A percentile compares a stretch with the other conserved stretches of the same genome.
Evolutionary conservation across 2,888 invertebrate genomes (phyloP).

Genomic region (Tipula vernalis): DNA sequence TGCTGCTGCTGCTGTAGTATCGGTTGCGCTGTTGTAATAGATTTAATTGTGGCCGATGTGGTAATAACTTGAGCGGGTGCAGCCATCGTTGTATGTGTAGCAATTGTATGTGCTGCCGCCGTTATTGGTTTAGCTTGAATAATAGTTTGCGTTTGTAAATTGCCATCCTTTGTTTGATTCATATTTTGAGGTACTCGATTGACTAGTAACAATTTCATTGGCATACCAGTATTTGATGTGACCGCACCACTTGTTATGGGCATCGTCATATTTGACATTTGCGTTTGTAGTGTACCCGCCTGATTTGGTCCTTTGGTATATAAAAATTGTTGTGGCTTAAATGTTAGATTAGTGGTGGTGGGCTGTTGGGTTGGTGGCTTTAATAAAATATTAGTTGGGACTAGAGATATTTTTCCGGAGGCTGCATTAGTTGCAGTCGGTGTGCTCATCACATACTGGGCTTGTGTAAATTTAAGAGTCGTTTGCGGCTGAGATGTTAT

Average conservation of each 20-base stretch:
- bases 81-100: not conserved
- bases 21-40: not conserved
- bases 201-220: slow-evolving; percentile 33
- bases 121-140: slow-evolving; percentile 13
- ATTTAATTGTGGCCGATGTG: not conserved
- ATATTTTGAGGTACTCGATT: slow-evolving; percentile 21
- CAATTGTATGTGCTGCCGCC: not conserved
- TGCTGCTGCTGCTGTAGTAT: not conserved
- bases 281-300: slow-evolving; percentile 11
- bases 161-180: not conserved
- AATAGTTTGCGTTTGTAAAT: not conserved
- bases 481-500: slow-evolving; percentile 12
- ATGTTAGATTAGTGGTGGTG: slow-evolving; percentile 17
- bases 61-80: not conserved
- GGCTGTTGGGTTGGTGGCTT: slow-evolving; percentile 21
- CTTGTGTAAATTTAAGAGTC: slow-evolving; percentile 16
- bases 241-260: slow-evolving; percentile 17
- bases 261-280: slow-evolving; percentile 15
- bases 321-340: slow-evolving; percentile 17
- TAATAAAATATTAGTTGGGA: slow-evolving; percentile 35
- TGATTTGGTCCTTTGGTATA: slow-evolving; percentile 14
- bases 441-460: slow-evolving; percentile 13
- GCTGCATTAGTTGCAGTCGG: slow-evolving; percentile 15
- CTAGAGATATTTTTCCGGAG: slow-evolving; percentile 31
- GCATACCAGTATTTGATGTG: slow-evolving; percentile 15